Evolutionary conservation across 2,113 vertebrate genomes (phyloP), one percentile per base, ranked within the genome.

Genomic region (Takifugu flavidus): DNA sequence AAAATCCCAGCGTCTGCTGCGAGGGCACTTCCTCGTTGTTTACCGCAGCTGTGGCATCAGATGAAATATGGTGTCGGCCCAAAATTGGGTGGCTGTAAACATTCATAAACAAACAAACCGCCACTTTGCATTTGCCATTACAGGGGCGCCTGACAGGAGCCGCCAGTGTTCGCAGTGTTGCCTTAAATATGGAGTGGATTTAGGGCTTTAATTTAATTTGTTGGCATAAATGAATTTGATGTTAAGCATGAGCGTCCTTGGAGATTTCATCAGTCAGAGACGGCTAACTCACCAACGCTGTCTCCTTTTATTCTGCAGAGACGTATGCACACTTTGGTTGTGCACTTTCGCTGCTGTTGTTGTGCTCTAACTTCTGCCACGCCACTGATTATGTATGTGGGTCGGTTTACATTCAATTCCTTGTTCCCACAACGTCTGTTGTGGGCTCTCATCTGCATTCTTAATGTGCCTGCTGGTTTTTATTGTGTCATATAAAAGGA

Each of bases 201-300:
- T 56, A 51, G 63, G 67, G 62, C 59, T 28, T 8, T 68, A 47
- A 74, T 82, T 75, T 68, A 58, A 80, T 74, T 78, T 62, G 65
- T 78, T 73, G 63, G 63, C 39, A 58, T 74, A 59, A 76, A 72
- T 80, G 45, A 63, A 76, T 78, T 80, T 75, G 59, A 47, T 44
- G 68, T 57, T 72, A 8, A 65, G 59, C 53, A 70, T 57, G 59
- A 75, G 65, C 47, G 14, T 27, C 34, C 44, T 79, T 59, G 34
- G 54, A 62, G 61, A 67, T 81, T 72, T 61, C 64, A 75, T 69
- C 42, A 58, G 49, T 53, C 57, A 58, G 56, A 68, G 31, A 59
- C 20, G 8, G 72, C 52, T 34, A 56, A 31, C 14, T 50, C n/a
- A 27, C 29, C 42, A n/a, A 31, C 62, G 34, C 54, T 4, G n/a